Percentiles rank a stretch among this genome's conserved stretches.
Evolutionary conservation across 2,113 vertebrate species (phyloP).

Genomic region (Varanus salvator): DNA sequence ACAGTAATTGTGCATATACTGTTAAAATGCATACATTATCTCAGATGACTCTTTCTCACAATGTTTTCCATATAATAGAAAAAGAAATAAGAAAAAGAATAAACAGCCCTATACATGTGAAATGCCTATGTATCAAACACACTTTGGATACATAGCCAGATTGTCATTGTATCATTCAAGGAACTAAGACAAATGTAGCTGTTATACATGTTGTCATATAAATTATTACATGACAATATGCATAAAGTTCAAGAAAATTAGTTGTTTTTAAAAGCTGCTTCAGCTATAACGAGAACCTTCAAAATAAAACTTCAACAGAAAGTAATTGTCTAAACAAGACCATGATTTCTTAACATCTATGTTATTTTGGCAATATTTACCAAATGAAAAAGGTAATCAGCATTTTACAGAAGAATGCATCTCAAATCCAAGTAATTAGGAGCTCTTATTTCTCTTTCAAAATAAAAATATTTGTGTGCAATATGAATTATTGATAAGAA

Average conservation of each 20-base stretch:
- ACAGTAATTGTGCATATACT: fast-evolving
- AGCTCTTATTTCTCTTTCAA: not conserved
- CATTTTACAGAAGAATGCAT: constrained; percentile 15
- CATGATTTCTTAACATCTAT: not conserved
- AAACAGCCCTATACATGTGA: not conserved
- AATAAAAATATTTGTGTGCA: constrained; percentile 3
- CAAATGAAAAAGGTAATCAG: not conserved
- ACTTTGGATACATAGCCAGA: not conserved
- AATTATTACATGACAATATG: no score
- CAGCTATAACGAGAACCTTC: not conserved
- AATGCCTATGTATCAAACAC: not conserved
- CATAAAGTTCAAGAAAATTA: not conserved
- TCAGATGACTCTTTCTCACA: not conserved
- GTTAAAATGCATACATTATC: not conserved
- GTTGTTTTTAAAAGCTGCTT: not conserved
- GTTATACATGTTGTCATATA: not conserved
- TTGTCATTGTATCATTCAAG: not conserved
- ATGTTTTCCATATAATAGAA: not conserved
- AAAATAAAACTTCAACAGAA: not conserved
- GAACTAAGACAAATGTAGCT: not conserved
- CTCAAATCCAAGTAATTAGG: not conserved
- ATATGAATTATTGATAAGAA: not conserved
- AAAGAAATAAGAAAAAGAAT: not conserved
- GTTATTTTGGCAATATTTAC: not conserved
- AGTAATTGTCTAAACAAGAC: not conserved